phyloP scores from a whole-genome alignment of 2,113 vertebrate genomes.

The Silurus meridionalis region DNA sequence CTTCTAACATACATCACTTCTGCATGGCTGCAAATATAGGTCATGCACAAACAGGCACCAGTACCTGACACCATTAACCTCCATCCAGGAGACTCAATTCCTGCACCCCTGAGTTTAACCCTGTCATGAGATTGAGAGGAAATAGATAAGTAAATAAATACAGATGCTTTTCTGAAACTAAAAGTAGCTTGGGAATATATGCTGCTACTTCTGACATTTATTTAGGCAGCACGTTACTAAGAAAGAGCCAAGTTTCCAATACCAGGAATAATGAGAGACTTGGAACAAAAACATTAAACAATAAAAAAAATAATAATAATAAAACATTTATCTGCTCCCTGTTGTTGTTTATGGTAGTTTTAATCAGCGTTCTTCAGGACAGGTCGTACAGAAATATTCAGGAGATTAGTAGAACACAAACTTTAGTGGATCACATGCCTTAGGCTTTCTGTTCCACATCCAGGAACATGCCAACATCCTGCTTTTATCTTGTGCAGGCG shows the following conservation, averaged over 20 bases:
- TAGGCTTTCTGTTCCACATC: background rate
- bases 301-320: background rate
- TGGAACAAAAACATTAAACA: background rate
- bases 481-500: background rate
- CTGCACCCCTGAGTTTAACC: background rate
- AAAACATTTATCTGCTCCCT: background rate
- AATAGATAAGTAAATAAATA: conserved; percentile 6
- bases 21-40: conserved; percentile 69
- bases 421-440: background rate
- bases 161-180: background rate
- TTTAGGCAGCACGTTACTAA: background rate
- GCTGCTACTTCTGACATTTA: background rate
- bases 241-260: background rate
- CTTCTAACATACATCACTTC: conserved; percentile 61
- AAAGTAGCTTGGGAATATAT: background rate
- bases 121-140: background rate
- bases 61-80: conserved; percentile 38
- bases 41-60: conserved; percentile 47
- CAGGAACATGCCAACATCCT: conserved; percentile 5
- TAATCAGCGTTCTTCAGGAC: background rate
- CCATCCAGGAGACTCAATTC: background rate
- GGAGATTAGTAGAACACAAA: background rate
- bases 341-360: background rate
- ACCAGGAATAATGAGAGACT: background rate
- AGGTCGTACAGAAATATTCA: background rate